These are phyloP conservation scores for Ptychoptera albimana DNA, from an alignment of 2,888 invertebrate species.

Conservation along the genomic window DNA sequence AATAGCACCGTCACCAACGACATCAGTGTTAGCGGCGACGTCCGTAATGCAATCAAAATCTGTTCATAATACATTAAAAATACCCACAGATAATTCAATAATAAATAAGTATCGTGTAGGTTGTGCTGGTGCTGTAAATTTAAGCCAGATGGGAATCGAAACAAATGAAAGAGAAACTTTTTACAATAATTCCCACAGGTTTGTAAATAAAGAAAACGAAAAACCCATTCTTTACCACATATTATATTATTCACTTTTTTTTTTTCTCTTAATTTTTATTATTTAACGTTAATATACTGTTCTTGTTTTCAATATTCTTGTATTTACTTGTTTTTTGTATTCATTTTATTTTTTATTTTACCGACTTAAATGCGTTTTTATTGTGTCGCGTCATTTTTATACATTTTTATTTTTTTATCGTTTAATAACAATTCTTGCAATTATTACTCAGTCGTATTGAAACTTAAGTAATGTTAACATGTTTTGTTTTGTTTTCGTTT, in stretches of 20 bases:
- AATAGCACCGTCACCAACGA: slow-evolving; percentile 9
- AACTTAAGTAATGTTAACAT: not conserved
- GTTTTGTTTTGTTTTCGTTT: not conserved
- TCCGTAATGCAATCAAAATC: slow-evolving; percentile 19
- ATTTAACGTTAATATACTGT: too few species aligned
- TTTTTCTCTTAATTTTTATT: not conserved
- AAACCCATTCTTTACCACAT: not conserved
- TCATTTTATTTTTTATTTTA: too few species aligned
- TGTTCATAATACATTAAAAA: not conserved
- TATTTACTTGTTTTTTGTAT: too few species aligned
- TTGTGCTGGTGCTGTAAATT: not conserved
- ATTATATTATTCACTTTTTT: not conserved
- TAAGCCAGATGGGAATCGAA: not conserved
- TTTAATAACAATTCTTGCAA: too few species aligned
- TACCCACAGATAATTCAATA: slow-evolving; percentile 4
- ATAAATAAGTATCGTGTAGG: slow-evolving; percentile 1
- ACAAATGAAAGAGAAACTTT: slow-evolving; percentile 6
- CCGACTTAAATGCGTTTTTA: too few species aligned
- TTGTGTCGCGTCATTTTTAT: too few species aligned
- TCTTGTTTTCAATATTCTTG: too few species aligned
- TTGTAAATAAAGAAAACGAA: not conserved
- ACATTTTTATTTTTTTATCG: too few species aligned
- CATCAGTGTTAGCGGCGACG: slow-evolving; percentile 14
- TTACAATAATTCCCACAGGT: slow-evolving; percentile 3
- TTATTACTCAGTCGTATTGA: too few species aligned